phyloP scores from a whole-genome alignment of 2,113 vertebrate genomes.

The Lagopus muta region DNA sequence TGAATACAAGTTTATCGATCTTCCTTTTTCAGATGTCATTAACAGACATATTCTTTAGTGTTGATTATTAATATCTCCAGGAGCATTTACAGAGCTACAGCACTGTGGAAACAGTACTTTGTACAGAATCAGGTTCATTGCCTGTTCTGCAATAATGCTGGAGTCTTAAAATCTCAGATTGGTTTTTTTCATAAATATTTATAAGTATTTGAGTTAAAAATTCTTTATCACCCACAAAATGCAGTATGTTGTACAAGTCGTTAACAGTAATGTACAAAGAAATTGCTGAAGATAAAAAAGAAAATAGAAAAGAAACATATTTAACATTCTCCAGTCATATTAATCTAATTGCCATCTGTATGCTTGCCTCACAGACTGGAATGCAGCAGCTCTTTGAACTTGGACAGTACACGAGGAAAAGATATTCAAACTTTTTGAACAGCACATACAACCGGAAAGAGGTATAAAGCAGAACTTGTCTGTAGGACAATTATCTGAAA shows the following conservation, averaged over 20 bases:
- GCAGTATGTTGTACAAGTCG: neutral
- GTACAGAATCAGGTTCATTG: neutral
- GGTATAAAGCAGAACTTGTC: conserved; percentile 59
- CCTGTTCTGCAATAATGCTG: neutral
- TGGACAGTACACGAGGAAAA: conserved; percentile 79
- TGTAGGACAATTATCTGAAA: neutral
- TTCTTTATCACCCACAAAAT: neutral
- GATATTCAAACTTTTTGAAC: conserved; percentile 82
- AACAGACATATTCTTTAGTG: neutral
- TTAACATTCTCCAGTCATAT: neutral
- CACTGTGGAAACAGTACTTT: neutral
- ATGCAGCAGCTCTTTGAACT: conserved; percentile 89
- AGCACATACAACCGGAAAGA: conserved; percentile 83
- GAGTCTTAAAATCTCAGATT: neutral
- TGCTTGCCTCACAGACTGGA: conserved; percentile 79
- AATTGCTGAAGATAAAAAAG: neutral
- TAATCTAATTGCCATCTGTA: neutral
- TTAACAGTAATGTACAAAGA: neutral
- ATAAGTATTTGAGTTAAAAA: neutral
- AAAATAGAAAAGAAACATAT: neutral
- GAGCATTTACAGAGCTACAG: neutral
- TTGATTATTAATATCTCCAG: neutral
- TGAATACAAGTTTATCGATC: neutral
- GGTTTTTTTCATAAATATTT: neutral
- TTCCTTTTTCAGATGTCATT: neutral